Base-by-base conservation (phyloP, 2,797 vertebrate genomes). In the Acipenser ruthenus region DNA sequence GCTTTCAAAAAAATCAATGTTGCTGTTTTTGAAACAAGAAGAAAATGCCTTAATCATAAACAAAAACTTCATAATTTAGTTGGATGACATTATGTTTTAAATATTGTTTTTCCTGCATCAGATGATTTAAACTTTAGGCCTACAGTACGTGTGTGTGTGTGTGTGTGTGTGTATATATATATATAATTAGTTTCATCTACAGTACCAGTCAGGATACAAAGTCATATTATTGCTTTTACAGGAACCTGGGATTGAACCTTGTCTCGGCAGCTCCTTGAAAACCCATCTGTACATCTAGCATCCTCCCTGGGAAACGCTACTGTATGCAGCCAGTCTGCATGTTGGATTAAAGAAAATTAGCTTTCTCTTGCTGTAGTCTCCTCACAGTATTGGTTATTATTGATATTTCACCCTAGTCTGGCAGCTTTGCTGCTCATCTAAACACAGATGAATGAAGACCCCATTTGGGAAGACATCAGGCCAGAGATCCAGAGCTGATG, bases 391-490 rank as follows among this genome's bases (percentile, higher is more conserved):
- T 77, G 73, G 65, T 70, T 79, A 78, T 74, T 76, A 80, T 74
- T 83, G 79, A 79, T 83, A 89, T 91, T 37, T 91, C 88, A 87
- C 86, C 87, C 87, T 88, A 89, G 77, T 84, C 73, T 10, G 85
- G 92, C 92, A 92, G 93, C 92, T 84, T 82, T 85, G 92, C 93
- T 94, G 93, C 93, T 92, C 87, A 86, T 82, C 80, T 86, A 91
- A 85, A 91, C 87, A 87, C 94, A 92, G 93, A 97, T 96, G 95
- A 97, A 98, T 96, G 94, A 96, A 96, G 94, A 98, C 94, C 85
- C 93, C 93, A 81, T 96, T 95, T 85, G 92, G 90, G 85, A 96
- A 95, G 88, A 89, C 90, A 69, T 87, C 91, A 78, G 90, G 89
- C 84, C 92, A 93, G 67, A 87, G 92, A 74, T 88, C 93, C 82